Conservation (phyloP, 1,140 invertebrate genomes). For the Micrasema longulum region DNA sequence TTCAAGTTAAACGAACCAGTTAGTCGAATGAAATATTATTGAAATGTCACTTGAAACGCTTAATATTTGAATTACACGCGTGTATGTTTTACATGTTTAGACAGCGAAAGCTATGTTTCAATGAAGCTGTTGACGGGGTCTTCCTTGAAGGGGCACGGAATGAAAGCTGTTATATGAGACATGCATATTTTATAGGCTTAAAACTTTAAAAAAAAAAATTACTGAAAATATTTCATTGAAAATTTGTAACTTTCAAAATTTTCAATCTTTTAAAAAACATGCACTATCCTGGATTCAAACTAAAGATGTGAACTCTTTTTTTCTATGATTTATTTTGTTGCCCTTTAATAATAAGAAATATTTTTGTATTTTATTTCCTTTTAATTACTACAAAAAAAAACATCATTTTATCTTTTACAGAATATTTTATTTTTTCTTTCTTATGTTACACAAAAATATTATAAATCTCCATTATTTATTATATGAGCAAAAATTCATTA, state of each 20-base stretch:
- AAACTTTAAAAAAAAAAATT: not conserved
- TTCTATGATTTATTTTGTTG: no score
- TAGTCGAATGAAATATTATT: conserved; percentile 35
- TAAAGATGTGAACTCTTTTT: no score
- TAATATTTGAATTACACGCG: conserved; percentile 22
- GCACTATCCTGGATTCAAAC: no score
- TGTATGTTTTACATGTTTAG: not conserved
- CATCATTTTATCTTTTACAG: no score
- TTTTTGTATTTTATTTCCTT: no score
- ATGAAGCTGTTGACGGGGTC: not conserved
- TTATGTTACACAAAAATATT: no score
- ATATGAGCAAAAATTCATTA: no score
- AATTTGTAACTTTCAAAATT: not conserved
- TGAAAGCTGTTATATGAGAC: not conserved
- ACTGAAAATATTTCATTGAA: no score
- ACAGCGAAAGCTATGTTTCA: not conserved
- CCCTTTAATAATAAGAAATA: no score
- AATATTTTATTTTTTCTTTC: no score
- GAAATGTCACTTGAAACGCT: conserved; percentile 29
- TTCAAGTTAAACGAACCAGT: conserved; percentile 48
- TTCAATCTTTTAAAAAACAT: not conserved
- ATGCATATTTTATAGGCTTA: not conserved
- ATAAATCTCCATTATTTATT: no score
- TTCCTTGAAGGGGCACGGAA: not conserved
- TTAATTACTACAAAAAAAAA: no score